phyloP scores from a whole-genome alignment of 2,113 vertebrate genomes.

The Notothenia rossii region DNA sequence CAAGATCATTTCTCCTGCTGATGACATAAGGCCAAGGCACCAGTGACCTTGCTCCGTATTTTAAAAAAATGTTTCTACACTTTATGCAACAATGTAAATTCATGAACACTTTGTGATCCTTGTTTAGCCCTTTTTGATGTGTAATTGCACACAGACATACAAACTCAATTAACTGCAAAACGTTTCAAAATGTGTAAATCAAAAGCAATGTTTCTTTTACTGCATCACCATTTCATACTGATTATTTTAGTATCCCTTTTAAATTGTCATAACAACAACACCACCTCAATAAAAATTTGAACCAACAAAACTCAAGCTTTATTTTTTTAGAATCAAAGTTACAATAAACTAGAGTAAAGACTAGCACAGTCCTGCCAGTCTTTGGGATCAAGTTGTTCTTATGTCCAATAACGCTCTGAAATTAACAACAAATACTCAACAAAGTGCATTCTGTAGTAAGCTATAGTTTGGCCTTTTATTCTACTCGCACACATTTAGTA shows the following conservation, averaged over 20 bases:
- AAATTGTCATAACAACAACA: constrained; percentile 3
- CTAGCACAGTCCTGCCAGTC: constrained; percentile 23
- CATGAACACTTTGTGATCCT: constrained; percentile 46
- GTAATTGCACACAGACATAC: constrained; percentile 12
- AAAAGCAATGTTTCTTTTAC: constrained; percentile 18
- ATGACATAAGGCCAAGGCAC: constrained; percentile 38
- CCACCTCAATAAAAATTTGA: constrained; percentile 9
- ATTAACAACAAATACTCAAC: constrained; percentile 53
- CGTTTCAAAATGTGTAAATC: constrained; percentile 17
- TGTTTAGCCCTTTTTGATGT: constrained; percentile 51
- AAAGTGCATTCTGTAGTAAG: constrained; percentile 33
- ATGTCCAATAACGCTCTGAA: constrained; percentile 25
- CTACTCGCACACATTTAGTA: constrained; percentile 21
- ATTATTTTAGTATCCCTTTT: constrained; percentile 1
- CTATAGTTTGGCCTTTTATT: constrained; percentile 37
- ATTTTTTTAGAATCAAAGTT: constrained; percentile 53
- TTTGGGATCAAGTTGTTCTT: constrained; percentile 9
- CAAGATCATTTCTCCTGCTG: constrained; percentile 16
- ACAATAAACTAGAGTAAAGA: constrained; percentile 20
- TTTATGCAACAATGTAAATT: constrained; percentile 47
- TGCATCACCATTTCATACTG: not conserved
- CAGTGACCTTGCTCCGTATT: constrained; percentile 37
- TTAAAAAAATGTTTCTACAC: constrained; percentile 38
- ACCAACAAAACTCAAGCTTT: constrained; percentile 26
- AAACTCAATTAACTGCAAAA: constrained; percentile 41